These are phyloP conservation scores for Polypterus bichir DNA, from an alignment of 2,113 vertebrate genomes.

Conservation along the genomic window DNA sequence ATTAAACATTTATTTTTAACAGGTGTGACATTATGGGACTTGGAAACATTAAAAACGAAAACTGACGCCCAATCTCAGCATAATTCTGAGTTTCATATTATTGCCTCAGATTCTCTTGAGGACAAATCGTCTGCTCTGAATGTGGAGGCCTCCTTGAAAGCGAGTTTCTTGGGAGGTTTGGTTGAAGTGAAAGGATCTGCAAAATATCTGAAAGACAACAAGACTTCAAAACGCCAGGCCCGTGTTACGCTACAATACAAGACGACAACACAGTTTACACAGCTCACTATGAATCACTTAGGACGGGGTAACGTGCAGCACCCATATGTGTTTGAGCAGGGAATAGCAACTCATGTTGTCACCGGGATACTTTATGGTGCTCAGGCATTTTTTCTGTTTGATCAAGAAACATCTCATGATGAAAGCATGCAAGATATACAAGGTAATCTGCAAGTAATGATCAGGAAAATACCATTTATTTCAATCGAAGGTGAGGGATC, in stretches of 20 bases:
- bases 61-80: not conserved
- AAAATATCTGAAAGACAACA: conserved; percentile 30
- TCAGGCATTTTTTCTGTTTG: conserved; percentile 39
- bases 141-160: conserved; percentile 29
- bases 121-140: conserved; percentile 27
- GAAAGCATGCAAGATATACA: conserved; percentile 25
- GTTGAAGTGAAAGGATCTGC: conserved; percentile 30
- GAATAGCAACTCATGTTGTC: conserved; percentile 33
- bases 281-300: conserved; percentile 32
- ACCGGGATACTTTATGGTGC: conserved; percentile 34
- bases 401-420: conserved; percentile 23
- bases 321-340: conserved; percentile 15
- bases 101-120: conserved; percentile 28
- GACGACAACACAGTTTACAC: conserved; percentile 23
- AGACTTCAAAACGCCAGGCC: conserved; percentile 21
- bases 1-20: not conserved
- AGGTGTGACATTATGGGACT: conserved; percentile 33
- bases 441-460: conserved; percentile 14
- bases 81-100: conserved; percentile 20
- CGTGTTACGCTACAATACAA: conserved; percentile 32
- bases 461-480: conserved; percentile 14
- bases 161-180: conserved; percentile 29
- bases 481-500: conserved; percentile 9
- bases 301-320: conserved; percentile 20
- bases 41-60: conserved; percentile 6